Evolutionary conservation across 2,797 vertebrate species (phyloP), one percentile per base, ranked within the genome.

Genomic region (Triplophysa yarkandensis): DNA sequence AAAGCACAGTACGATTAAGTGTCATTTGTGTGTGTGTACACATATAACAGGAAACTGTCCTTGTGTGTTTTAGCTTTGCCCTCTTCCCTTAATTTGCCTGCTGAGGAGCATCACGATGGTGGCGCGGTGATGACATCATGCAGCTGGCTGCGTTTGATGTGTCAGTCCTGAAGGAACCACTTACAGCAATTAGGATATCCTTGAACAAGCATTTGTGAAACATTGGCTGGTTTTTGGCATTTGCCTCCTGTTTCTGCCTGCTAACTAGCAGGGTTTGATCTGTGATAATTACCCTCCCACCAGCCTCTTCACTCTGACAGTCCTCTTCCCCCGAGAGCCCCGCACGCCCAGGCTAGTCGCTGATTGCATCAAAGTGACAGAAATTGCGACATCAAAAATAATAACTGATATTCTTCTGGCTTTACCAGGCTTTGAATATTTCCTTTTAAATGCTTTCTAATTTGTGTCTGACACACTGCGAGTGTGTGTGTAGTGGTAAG

Each of bases 151-250:
- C 88, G 93, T 95, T 96, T 95, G 94, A 96, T 96, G 94, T 94
- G 92, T 91, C 89, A 92, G 91, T 93, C 91, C 92, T 92, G 88
- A 92, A 95, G 93, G 93, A 97, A 93, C 94, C 95, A 97, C 96
- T 98, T 97, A 97, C 84, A 94, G 95, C 96, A 97, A 97, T 98
- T 98, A 97, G 95, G 95, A 96, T 95, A 96, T 96, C 96, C 95
- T 98, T 94, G 95, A 97, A 95, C 94, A 95, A 95, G 94, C 93
- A 93, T 97, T 97, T 95, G 94, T 91, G 91, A 95, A 95, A 93
- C 93, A 93, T 92, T 94, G 93, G 92, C 94, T 97, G 93, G 92
- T 93, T 92, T 93, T 93, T 91, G 87, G 88, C 91, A 92, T 94
- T 95, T 94, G 92, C 93, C 87, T 92, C 91, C 87, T 87, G 87